These are phyloP conservation scores for Procavia capensis DNA, from an alignment of 2,113 vertebrate species.

Conservation along the genomic window DNA sequence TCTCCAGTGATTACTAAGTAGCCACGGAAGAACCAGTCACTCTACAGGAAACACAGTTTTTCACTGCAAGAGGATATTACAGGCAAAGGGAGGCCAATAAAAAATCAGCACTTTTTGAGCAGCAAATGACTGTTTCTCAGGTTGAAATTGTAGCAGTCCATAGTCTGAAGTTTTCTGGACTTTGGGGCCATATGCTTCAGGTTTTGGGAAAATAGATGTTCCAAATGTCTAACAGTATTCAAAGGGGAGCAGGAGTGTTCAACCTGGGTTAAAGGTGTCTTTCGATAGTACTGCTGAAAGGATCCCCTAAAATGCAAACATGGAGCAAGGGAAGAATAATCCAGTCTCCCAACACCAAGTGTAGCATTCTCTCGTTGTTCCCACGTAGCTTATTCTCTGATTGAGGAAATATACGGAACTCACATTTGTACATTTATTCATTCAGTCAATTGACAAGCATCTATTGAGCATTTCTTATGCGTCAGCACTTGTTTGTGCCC, in stretches of 20 bases:
- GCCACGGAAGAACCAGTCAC: neutral
- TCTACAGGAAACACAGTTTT: neutral
- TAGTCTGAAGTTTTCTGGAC: neutral
- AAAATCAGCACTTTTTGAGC: neutral
- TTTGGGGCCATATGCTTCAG: neutral
- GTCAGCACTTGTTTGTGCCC: neutral
- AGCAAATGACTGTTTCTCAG: neutral
- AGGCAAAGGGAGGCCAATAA: neutral
- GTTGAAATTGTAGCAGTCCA: neutral
- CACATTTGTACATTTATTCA: neutral
- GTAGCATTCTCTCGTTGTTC: neutral
- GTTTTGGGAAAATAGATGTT: neutral
- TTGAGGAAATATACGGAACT: neutral
- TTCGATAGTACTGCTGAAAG: neutral
- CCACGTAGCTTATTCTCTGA: neutral
- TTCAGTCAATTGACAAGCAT: neutral
- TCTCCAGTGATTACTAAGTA: constrained; percentile 33
- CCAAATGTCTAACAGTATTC: neutral
- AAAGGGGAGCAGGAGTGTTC: neutral
- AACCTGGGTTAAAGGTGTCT: neutral
- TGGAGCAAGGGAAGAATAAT: neutral
- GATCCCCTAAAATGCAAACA: neutral
- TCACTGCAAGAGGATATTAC: neutral
- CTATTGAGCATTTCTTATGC: neutral
- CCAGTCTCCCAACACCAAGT: neutral